These are phyloP conservation scores for Lerista edwardsae DNA, from an alignment of 2,797 vertebrate genomes.

Conservation along the genomic window DNA sequence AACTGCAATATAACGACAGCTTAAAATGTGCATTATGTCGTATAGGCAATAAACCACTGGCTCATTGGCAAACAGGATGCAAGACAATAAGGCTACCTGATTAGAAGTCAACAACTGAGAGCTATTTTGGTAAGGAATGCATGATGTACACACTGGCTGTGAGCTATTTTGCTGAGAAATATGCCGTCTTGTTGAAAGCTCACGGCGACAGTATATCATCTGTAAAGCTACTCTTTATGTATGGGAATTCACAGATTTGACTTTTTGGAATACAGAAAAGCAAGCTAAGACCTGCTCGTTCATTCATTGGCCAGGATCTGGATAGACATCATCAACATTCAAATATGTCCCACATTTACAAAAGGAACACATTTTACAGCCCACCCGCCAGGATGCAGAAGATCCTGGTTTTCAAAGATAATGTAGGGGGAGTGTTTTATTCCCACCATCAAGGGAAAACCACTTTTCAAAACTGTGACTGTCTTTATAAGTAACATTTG, in stretches of 20 bases:
- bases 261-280: constrained; percentile 40
- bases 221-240: neutral
- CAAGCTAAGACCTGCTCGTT: neutral
- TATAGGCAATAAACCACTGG: neutral
- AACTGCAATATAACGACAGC: neutral
- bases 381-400: too few relatives aligned
- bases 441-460: neutral
- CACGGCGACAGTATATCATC: neutral
- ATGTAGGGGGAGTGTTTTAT: neutral
- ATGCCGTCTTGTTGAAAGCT: neutral
- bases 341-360: neutral
- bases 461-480: neutral
- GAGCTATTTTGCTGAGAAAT: constrained; percentile 4
- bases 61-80: neutral
- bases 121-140: constrained; percentile 18
- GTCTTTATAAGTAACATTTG: neutral
- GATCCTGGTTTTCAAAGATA: neutral
- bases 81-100: constrained; percentile 16
- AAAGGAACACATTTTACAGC: neutral
- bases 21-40: neutral
- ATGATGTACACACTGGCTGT: neutral
- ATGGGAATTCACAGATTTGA: constrained; percentile 13
- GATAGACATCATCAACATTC: neutral
- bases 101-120: constrained; percentile 14
- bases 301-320: constrained; percentile 1